phyloP scores from a whole-genome alignment of 1,140 invertebrate species.

The Lordiphosa clarofinis region DNA sequence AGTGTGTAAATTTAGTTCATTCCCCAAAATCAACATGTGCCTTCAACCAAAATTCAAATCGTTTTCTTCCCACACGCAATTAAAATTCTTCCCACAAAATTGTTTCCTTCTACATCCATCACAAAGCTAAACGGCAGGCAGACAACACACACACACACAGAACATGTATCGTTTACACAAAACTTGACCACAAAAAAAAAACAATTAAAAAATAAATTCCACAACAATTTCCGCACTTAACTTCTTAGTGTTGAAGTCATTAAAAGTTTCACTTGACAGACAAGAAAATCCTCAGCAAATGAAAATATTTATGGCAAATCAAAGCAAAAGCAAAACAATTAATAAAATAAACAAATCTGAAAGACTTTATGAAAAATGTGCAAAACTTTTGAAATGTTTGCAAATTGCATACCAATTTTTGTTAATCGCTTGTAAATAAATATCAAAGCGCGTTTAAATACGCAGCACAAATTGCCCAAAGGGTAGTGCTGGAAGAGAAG shows the following conservation, averaged over 20 bases:
- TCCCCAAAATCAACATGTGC: slow-evolving; percentile 4
- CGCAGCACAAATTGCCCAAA: slow-evolving; percentile 36
- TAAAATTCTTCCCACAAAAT: slow-evolving; percentile 48
- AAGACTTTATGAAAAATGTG: slow-evolving; percentile 15
- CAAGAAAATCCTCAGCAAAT: slow-evolving; percentile 29
- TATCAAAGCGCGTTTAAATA: slow-evolving; percentile 63
- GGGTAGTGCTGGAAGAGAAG: background rate
- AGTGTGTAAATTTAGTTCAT: background rate
- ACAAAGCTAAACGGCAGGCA: slow-evolving; percentile 12
- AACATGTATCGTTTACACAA: slow-evolving; percentile 6
- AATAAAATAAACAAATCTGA: slow-evolving; percentile 29
- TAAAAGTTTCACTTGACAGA: slow-evolving; percentile 59
- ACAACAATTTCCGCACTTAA: slow-evolving; percentile 8
- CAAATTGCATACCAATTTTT: slow-evolving; percentile 37
- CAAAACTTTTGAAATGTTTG: background rate
- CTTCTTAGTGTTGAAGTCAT: slow-evolving; percentile 25
- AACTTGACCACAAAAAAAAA: slow-evolving; percentile 14
- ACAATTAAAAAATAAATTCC: slow-evolving; percentile 40
- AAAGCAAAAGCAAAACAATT: slow-evolving; percentile 16
- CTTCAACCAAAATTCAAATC: slow-evolving; percentile 7
- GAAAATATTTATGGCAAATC: slow-evolving; percentile 5
- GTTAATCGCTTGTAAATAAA: slow-evolving; percentile 65
- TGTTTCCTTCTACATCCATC: slow-evolving; percentile 23
- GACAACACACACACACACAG: background rate
- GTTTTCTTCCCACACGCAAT: slow-evolving; percentile 22